phyloP scores from a whole-genome alignment of 2,888 invertebrate species.

The Eulithis testata region DNA sequence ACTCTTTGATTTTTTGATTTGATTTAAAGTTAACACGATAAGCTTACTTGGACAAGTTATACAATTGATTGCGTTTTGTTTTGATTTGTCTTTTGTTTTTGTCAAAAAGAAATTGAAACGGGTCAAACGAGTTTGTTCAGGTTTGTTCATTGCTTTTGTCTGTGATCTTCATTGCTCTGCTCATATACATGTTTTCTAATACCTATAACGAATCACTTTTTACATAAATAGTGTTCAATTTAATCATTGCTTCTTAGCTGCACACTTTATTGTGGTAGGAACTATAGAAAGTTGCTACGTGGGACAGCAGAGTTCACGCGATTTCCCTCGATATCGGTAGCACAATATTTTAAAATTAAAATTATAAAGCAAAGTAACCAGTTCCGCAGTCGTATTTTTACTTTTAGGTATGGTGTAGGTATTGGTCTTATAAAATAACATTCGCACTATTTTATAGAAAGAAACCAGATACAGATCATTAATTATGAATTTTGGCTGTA shows the following conservation, averaged over 20 bases:
- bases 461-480: not conserved
- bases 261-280: constrained; percentile 2
- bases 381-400: not conserved
- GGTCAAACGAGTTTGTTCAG: not conserved
- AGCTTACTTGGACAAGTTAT: constrained; percentile 39
- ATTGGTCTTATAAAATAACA: no score
- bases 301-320: constrained; percentile 7
- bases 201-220: no score
- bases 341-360: constrained; percentile 1
- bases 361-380: not conserved
- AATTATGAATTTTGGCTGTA: constrained; percentile 13
- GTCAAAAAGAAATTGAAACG: not conserved
- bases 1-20: no score
- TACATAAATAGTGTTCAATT: no score
- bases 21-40: constrained; percentile 52
- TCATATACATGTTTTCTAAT: no score
- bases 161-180: not conserved
- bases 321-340: constrained; percentile 19
- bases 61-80: constrained; percentile 5
- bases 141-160: not conserved
- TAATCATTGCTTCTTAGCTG: not conserved
- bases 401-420: no score
- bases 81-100: not conserved
- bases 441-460: no score
- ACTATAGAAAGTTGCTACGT: constrained; percentile 20